These are phyloP conservation scores for Troides oblongomaculatus DNA, from an alignment of 2,888 invertebrate species.

Conservation along the genomic window DNA sequence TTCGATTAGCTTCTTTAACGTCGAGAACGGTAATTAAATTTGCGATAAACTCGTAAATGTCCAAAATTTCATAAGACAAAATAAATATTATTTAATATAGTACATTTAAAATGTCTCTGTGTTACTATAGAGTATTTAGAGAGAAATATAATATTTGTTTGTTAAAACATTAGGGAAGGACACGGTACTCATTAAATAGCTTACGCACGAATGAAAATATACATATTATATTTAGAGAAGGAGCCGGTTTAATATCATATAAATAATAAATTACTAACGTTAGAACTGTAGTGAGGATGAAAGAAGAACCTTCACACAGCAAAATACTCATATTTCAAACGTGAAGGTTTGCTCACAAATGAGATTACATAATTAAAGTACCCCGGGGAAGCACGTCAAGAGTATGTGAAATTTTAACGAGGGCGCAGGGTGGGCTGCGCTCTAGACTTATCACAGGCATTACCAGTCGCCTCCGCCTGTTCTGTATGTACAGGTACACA, in stretches of 20 bases:
- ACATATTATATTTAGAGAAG: neutral
- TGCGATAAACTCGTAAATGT: too few species aligned
- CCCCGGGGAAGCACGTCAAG: slow-evolving; percentile 75
- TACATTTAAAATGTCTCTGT: too few species aligned
- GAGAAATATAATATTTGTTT: too few species aligned
- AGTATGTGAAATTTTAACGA: slow-evolving; percentile 79
- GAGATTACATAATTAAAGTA: slow-evolving; percentile 79
- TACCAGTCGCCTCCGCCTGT: slow-evolving; percentile 33
- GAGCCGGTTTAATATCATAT: slow-evolving; percentile 8
- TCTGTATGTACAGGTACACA: slow-evolving; percentile 5
- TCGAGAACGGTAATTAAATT: too few species aligned
- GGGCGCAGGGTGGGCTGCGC: slow-evolving; percentile 52
- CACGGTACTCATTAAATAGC: too few species aligned
- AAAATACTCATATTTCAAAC: slow-evolving; percentile 71
- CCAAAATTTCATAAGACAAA: too few species aligned
- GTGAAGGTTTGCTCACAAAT: slow-evolving; percentile 71
- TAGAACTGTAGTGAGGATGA: slow-evolving; percentile 40
- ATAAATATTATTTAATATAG: too few species aligned
- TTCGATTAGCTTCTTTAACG: too few species aligned
- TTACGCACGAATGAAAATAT: too few species aligned
- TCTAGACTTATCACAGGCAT: slow-evolving; percentile 63
- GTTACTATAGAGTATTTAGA: too few species aligned
- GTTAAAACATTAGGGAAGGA: too few species aligned
- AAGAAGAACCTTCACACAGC: slow-evolving; percentile 59
- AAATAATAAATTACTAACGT: slow-evolving; percentile 27